Evolutionary conservation across 2,797 vertebrate genomes (phyloP), one percentile per base, ranked within the genome.

Genomic region (Spheniscus humboldti): DNA sequence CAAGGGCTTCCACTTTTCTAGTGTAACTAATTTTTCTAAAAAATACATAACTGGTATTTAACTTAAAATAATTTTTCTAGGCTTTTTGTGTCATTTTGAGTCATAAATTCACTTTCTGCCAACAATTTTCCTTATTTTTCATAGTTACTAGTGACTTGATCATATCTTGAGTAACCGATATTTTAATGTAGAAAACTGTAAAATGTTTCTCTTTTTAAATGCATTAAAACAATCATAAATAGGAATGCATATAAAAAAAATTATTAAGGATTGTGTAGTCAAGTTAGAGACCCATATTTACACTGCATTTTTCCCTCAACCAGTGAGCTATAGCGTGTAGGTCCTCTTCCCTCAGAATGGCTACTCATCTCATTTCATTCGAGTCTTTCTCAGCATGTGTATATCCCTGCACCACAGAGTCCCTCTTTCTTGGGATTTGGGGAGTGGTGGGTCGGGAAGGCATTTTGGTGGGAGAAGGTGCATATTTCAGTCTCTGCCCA

Each of bases 31-130:
- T 68, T 94, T 95, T 88, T 77, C 83, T 90, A 95, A 97, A 96
- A 97, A 90, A 95, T 53, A 75, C 96, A 97, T 96, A 97, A 97
- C 87, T 92, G 94, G 63, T 90, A 90, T 90, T 95, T 97, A 97
- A 97, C 35, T 63, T 92, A 71, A 97, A 96, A 88, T 95, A 96
- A 89, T 76, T 86, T 91, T 83, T 66, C 24, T 52, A 88, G 86
- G 33, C 27, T 66, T 71, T 96, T 92, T 91, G 47, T 90, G 86
- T 90, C 33, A 81, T 92, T 92, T 92, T 88, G 82, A 94, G 73
- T 92, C 41, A 91, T 87, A 96, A 93, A 92, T 78, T 71, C 66
- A 69, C 73, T 84, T 96, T 90, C 88, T 79, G n/a, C 35, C 45
- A 91, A 75, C 33, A 72, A 8, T 88, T 94, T 85, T 88, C 56